Evolutionary conservation across 2,113 vertebrate species (phyloP).

Genomic region (Plecturocebus donacophilus): DNA sequence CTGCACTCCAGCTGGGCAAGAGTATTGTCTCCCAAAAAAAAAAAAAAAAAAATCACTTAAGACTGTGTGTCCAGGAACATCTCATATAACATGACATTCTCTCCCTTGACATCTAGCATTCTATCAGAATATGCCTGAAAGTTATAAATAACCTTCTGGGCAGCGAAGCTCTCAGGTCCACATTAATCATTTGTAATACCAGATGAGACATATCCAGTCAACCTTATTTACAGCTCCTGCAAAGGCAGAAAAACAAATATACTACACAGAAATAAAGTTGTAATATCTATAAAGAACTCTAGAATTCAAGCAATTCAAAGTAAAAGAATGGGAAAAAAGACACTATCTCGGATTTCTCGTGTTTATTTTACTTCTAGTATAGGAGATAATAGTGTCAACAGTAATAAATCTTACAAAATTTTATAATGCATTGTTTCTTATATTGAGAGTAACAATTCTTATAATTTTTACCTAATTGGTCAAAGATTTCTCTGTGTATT

Average conservation of each 20-base stretch:
- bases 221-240: neutral
- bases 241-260: slow-evolving; percentile 44
- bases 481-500: neutral
- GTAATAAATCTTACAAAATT: neutral
- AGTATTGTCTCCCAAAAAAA: no score
- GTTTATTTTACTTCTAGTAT: neutral
- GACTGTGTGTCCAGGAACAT: neutral
- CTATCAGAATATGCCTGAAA: neutral
- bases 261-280: neutral
- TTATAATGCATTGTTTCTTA: neutral
- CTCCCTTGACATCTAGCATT: neutral
- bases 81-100: neutral
- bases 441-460: neutral
- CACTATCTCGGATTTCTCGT: neutral
- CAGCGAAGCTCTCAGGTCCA: neutral
- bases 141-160: neutral
- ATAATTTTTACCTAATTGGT: neutral
- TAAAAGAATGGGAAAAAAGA: neutral
- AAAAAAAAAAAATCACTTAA: neutral
- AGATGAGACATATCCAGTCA: slow-evolving; percentile 24
- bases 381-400: neutral
- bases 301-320: slow-evolving; percentile 8
- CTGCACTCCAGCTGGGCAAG: no score
- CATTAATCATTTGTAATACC: slow-evolving; percentile 28
- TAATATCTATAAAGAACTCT: neutral